A percentile compares a stretch with the other conserved stretches of the same genome.
These are phyloP conservation scores for Gallinago solitaria DNA, from an alignment of 2,797 vertebrate species.

Conservation along the genomic window DNA sequence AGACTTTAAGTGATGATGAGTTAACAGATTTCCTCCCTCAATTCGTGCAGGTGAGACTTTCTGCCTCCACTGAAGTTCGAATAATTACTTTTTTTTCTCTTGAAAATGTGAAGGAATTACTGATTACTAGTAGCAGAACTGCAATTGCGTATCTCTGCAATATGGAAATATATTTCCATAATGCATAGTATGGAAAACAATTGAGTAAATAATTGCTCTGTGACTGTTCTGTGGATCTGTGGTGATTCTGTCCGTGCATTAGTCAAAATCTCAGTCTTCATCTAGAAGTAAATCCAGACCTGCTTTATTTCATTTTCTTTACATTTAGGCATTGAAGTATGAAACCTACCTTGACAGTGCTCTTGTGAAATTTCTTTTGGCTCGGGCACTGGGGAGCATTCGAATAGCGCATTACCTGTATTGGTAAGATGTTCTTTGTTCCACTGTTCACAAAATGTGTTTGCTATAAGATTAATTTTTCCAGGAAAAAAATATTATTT, in stretches of 20 bases:
- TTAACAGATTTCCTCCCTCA: slow-evolving; percentile 94
- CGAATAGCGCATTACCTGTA: slow-evolving; percentile 92
- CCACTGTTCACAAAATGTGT: not conserved
- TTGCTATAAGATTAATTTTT: not conserved
- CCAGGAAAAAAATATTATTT: not conserved
- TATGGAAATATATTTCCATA: too few species aligned
- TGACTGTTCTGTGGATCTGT: not conserved
- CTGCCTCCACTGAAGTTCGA: not conserved
- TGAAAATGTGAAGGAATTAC: not conserved
- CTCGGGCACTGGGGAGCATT: slow-evolving; percentile 91
- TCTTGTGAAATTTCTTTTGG: slow-evolving; percentile 90
- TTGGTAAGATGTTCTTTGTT: slow-evolving; percentile 83
- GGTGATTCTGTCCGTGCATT: not conserved
- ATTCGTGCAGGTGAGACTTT: slow-evolving; percentile 89
- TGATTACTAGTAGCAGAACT: not conserved
- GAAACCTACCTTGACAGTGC: slow-evolving; percentile 93
- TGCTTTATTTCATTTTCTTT: not conserved
- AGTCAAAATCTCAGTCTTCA: not conserved
- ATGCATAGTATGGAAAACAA: not conserved
- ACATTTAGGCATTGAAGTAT: slow-evolving; percentile 89
- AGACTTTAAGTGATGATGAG: slow-evolving; percentile 91
- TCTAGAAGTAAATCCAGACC: not conserved
- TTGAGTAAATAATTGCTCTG: not conserved
- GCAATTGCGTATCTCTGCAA: not conserved
- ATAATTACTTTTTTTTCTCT: not conserved